Conservation (phyloP, 1,140 invertebrate genomes). For the Drosophila pachea region DNA sequence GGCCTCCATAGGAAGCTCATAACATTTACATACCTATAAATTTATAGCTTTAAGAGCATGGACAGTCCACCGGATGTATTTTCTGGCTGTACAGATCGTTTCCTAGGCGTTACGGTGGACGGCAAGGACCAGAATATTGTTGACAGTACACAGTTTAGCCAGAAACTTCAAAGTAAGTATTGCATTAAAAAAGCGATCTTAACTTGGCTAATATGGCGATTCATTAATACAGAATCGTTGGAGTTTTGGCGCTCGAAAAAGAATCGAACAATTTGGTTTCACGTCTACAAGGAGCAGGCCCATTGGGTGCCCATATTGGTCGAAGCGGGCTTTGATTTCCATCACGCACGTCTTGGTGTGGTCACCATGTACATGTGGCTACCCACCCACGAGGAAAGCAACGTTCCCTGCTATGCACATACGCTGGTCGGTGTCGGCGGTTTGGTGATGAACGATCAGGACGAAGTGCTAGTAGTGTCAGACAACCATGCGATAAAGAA, state of each 20-base stretch:
- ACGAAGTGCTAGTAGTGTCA: slow-evolving; percentile 88
- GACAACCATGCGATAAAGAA: slow-evolving; percentile 85
- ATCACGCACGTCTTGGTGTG: slow-evolving; percentile 89
- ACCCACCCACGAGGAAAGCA: slow-evolving; percentile 82
- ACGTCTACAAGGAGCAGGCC: slow-evolving; percentile 84
- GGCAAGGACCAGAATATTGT: slow-evolving; percentile 80
- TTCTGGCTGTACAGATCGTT: slow-evolving; percentile 83
- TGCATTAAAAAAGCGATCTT: background rate
- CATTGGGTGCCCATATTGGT: slow-evolving; percentile 88
- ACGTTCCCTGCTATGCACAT: slow-evolving; percentile 90
- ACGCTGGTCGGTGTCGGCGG: slow-evolving; percentile 93
- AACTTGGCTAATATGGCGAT: slow-evolving; percentile 31
- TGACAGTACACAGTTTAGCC: slow-evolving; percentile 79
- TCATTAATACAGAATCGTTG: slow-evolving; percentile 84
- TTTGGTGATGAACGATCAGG: slow-evolving; percentile 88
- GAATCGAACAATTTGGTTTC: slow-evolving; percentile 90
- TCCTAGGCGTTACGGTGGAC: slow-evolving; percentile 85
- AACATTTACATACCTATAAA: background rate
- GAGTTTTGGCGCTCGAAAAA: slow-evolving; percentile 84
- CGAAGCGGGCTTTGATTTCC: slow-evolving; percentile 90
- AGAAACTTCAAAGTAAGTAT: slow-evolving; percentile 81
- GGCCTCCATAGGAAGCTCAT: background rate
- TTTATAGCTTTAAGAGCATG: slow-evolving; percentile 45
- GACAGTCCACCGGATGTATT: slow-evolving; percentile 78
- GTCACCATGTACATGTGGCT: slow-evolving; percentile 92